Evolutionary conservation across 2,113 vertebrate genomes (phyloP).

Genomic region (Malurus melanocephalus): DNA sequence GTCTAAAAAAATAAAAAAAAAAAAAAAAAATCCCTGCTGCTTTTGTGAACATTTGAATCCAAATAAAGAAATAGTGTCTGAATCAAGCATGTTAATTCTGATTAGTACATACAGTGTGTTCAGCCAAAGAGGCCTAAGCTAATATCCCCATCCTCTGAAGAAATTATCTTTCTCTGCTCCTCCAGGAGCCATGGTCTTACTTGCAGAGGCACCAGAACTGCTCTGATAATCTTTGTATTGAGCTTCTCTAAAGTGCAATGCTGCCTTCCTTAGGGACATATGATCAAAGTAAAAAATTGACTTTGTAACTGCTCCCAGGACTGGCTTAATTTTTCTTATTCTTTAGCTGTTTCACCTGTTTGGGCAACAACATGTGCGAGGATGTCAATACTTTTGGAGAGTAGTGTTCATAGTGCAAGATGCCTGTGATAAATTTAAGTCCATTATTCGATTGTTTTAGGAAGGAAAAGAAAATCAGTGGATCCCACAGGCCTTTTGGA

Average conservation of each 20-base stretch:
- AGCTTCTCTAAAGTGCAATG: neutral
- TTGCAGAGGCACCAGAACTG: neutral
- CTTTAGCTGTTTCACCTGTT: neutral
- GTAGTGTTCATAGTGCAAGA: neutral
- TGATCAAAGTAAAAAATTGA: neutral
- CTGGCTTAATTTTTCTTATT: neutral
- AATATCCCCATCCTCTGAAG: neutral
- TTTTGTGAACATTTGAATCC: constrained; percentile 9
- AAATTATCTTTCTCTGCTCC: neutral
- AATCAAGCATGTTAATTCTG: constrained; percentile 5
- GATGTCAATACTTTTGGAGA: neutral
- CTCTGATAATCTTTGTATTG: neutral
- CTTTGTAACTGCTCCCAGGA: neutral
- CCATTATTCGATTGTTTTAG: neutral
- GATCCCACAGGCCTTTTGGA: neutral
- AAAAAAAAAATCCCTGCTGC: neutral
- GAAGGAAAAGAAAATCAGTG: neutral
- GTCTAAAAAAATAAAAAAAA: neutral
- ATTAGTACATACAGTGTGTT: neutral
- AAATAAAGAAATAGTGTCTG: neutral
- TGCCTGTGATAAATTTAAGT: neutral
- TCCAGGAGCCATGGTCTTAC: neutral
- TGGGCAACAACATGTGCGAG: neutral
- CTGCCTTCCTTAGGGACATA: neutral
- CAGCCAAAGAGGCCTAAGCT: constrained; percentile 10